Base-by-base conservation (phyloP, 2,888 invertebrate species). In the Antheraea assamensis region DNA sequence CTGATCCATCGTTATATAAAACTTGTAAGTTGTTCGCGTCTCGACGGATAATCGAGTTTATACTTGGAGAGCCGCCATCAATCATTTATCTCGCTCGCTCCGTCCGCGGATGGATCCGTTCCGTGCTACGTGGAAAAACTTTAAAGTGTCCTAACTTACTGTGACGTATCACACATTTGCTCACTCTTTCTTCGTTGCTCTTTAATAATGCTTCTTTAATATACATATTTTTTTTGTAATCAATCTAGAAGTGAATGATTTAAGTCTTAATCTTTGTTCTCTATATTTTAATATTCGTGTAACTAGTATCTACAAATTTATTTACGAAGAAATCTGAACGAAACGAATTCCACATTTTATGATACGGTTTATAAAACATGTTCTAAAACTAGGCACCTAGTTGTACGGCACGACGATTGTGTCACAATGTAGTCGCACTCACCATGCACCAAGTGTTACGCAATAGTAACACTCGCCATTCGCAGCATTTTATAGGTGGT, bases 1-100 rank as follows among this genome's bases (percentile, higher is more conserved):
- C 90, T 91, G 93, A 93, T 94, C 93, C 94, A 93, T 94, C 93
- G 93, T 93, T 92, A 94, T 92, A 94, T 91, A 94, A 94, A 94
- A 94, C 90, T 94, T 93, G 93, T 92, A 92, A 93, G 94, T 94
- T 93, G 93, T 94, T 93, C 94, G 90, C 93, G 94, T 93, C 93
- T 92, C 92, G 87, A 87, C 91, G 93, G 94, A 94, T 94, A 94
- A 94, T 94, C 94, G 94, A 94, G 94, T 94, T 94, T 94, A 92
- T 94, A 92, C 94, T 94, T 94, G 92, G 89, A 90, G 90, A 90
- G 87, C 90, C 88, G 89, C 92, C 94, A 94, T 94, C 94, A 94
- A 94, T 94, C 94, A 94, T 94, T 93, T 94, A 94, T 92, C 90
- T 87, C 84, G 87, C 88, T 88, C 87, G 86, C 84, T 84, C 82